Conservation (phyloP, 92 coral and sea anemone genomes). For the Meandrina meandrites region DNA sequence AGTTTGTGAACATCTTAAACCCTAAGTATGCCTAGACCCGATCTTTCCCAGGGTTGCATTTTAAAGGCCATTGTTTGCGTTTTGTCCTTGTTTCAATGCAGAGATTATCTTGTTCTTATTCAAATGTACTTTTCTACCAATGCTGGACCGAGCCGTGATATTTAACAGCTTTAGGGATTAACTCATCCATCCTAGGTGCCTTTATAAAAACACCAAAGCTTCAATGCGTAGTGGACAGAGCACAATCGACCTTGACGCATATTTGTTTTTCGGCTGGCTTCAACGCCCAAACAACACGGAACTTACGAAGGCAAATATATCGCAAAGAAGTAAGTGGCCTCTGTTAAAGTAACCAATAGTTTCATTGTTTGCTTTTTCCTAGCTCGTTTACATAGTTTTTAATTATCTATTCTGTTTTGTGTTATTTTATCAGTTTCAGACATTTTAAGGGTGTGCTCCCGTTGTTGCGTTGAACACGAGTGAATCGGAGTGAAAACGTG, state of each 20-base stretch:
- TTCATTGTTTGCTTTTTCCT: not conserved
- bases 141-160: not conserved
- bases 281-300: not conserved
- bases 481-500: not conserved
- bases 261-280: not conserved
- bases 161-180: conserved; percentile 5
- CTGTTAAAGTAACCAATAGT: not conserved
- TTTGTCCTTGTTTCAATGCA: not conserved
- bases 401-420: not conserved
- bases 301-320: not conserved
- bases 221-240: not conserved
- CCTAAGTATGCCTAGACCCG: not conserved
- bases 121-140: not conserved
- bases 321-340: not conserved
- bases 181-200: not conserved
- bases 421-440: not conserved
- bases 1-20: not conserved
- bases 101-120: not conserved
- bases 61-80: not conserved
- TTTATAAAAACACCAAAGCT: not conserved
- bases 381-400: not conserved
- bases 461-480: too few species aligned
- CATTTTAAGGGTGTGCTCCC: not conserved
- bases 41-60: not conserved
- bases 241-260: not conserved